These are phyloP conservation scores for Streblospio benedicti DNA, from an alignment of 1,140 invertebrate genomes.

Conservation along the genomic window DNA sequence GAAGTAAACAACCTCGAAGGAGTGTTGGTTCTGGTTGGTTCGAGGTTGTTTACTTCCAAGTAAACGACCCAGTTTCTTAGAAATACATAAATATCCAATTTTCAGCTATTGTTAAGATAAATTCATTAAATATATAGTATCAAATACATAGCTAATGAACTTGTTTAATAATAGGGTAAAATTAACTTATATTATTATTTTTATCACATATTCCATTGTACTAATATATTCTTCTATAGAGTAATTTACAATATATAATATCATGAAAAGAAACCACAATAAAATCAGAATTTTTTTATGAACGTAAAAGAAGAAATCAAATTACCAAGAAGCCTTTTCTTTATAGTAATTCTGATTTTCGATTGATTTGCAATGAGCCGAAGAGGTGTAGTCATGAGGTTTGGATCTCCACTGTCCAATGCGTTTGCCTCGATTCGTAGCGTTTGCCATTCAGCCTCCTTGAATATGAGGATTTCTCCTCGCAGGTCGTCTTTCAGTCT, in stretches of 20 bases:
- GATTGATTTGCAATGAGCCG: conserved; percentile 89
- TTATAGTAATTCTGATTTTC: conserved; percentile 88
- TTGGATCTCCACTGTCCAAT: conserved; percentile 7
- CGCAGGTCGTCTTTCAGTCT: conserved; percentile 78
- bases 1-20: too few species aligned
- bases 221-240: neutral
- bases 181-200: too few species aligned
- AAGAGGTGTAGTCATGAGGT: conserved; percentile 61
- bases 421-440: conserved; percentile 78
- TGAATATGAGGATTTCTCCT: conserved; percentile 89
- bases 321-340: conserved; percentile 79
- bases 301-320: conserved; percentile 12
- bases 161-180: too few species aligned
- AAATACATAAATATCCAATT: too few species aligned
- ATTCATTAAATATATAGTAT: too few species aligned
- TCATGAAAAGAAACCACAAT: neutral
- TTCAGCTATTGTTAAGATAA: too few species aligned
- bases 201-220: neutral
- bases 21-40: too few species aligned
- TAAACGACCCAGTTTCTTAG: too few species aligned
- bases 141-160: too few species aligned
- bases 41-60: too few species aligned
- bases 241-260: neutral
- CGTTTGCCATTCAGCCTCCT: conserved; percentile 95
- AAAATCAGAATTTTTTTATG: too few species aligned